Evolutionary conservation across 2,888 invertebrate species (phyloP).

Genomic region (Sesia bembeciformis): DNA sequence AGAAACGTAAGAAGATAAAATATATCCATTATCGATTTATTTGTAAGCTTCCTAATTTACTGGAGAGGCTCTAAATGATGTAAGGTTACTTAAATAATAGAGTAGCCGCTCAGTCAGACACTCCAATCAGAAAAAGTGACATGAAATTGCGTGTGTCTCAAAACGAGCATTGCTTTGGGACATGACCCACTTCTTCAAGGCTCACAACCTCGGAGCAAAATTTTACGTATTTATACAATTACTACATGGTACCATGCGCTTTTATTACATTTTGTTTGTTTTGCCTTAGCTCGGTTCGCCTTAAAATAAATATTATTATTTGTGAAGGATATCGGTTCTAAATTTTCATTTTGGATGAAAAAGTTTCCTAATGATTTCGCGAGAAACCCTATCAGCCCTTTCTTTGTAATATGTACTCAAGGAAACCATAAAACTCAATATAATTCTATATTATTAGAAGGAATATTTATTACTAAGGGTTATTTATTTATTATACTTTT

Average conservation of each 20-base stretch:
- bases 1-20: background rate
- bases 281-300: too few species aligned
- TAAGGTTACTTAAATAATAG: background rate
- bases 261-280: background rate
- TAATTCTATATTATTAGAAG: too few species aligned
- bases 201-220: background rate
- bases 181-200: background rate
- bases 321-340: too few species aligned
- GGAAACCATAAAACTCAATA: too few species aligned
- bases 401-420: too few species aligned
- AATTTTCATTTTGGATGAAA: too few species aligned
- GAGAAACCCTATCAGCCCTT: too few species aligned
- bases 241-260: background rate
- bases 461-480: too few species aligned
- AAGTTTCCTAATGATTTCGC: too few species aligned
- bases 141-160: background rate
- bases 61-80: background rate
- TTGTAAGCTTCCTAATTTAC: background rate
- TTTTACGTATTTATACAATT: background rate
- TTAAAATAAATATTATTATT: too few species aligned
- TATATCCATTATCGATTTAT: background rate
- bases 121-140: background rate
- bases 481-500: too few species aligned
- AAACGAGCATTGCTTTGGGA: background rate
- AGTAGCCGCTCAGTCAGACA: background rate